These are phyloP conservation scores for Hydra vulgaris DNA, from an alignment of 30 jellyfish, hydroid and myxozoan genomes.

Conservation along the genomic window DNA sequence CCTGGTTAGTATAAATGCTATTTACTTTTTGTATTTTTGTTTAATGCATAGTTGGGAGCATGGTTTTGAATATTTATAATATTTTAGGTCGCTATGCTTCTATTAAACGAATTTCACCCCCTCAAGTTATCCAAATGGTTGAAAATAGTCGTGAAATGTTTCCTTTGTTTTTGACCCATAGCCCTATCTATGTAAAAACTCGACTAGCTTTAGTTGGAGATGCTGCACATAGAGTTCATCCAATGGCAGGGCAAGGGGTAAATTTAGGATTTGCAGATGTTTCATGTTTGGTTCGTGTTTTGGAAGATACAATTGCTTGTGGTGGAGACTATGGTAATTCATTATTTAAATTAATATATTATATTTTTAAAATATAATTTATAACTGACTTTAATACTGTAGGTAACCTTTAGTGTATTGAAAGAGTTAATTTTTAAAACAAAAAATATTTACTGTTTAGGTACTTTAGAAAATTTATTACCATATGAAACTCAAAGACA, in stretches of 20 bases:
- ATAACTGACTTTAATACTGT: too few species aligned
- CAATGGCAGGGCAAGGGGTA: constrained; percentile 99
- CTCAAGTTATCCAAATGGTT: background rate
- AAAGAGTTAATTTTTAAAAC: too few species aligned
- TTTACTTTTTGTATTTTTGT: background rate
- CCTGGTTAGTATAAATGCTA: constrained; percentile 10
- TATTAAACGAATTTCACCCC: background rate
- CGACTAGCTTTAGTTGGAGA: constrained; percentile 88
- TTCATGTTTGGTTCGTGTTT: constrained; percentile 29
- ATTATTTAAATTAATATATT: background rate
- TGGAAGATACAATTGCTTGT: constrained; percentile 39
- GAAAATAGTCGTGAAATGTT: constrained; percentile 57
- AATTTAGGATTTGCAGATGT: constrained; percentile 86
- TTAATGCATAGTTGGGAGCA: background rate
- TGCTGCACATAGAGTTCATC: constrained; percentile 96
- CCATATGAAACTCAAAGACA: constrained; percentile 74
- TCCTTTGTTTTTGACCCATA: constrained; percentile 84
- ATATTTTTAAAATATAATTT: too few species aligned
- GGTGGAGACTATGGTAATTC: constrained; percentile 82
- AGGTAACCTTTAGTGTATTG: too few species aligned
- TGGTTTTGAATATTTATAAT: background rate
- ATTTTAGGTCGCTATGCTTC: background rate
- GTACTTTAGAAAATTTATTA: constrained; percentile 54
- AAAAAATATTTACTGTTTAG: constrained; percentile 29
- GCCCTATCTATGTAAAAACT: constrained; percentile 60